Evolutionary conservation across 2,888 invertebrate genomes (phyloP).

Genomic region (Spicauda simplicius): DNA sequence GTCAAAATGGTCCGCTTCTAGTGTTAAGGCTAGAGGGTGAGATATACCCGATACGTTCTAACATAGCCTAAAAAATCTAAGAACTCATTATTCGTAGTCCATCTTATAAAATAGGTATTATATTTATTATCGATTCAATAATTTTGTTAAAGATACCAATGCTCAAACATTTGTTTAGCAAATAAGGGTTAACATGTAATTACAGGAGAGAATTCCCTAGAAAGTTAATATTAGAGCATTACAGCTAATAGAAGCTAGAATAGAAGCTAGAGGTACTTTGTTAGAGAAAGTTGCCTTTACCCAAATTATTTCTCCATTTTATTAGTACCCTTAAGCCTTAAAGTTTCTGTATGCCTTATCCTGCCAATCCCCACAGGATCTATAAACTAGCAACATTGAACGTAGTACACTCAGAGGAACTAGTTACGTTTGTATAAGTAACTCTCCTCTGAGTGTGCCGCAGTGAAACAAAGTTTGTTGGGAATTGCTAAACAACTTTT

Average conservation of each 20-base stretch:
- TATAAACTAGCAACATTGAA: slow-evolving; percentile 30
- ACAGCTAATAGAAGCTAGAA: slow-evolving; percentile 1
- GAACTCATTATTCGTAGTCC: no score
- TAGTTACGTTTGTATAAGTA: slow-evolving; percentile 18
- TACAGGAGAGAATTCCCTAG: not conserved
- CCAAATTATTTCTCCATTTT: slow-evolving; percentile 32
- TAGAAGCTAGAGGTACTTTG: slow-evolving; percentile 4
- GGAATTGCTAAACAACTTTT: slow-evolving; percentile 9
- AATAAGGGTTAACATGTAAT: not conserved
- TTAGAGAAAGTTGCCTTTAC: slow-evolving; percentile 7
- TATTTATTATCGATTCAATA: no score
- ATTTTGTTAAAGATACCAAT: no score
- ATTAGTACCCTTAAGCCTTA: slow-evolving; percentile 26
- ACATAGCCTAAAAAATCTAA: no score
- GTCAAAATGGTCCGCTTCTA: no score
- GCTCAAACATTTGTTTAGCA: not conserved
- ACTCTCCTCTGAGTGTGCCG: no score
- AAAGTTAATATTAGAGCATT: not conserved
- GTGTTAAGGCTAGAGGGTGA: no score
- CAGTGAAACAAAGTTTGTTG: slow-evolving; percentile 15
- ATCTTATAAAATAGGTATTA: no score
- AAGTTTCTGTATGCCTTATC: slow-evolving; percentile 25
- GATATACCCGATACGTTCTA: no score
- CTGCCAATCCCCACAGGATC: slow-evolving; percentile 18
- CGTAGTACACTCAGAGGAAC: slow-evolving; percentile 24